Evolutionary conservation across 2,888 invertebrate species (phyloP), one percentile per base, ranked within the genome.

Genomic region (Caenorhabditis sp.): DNA sequence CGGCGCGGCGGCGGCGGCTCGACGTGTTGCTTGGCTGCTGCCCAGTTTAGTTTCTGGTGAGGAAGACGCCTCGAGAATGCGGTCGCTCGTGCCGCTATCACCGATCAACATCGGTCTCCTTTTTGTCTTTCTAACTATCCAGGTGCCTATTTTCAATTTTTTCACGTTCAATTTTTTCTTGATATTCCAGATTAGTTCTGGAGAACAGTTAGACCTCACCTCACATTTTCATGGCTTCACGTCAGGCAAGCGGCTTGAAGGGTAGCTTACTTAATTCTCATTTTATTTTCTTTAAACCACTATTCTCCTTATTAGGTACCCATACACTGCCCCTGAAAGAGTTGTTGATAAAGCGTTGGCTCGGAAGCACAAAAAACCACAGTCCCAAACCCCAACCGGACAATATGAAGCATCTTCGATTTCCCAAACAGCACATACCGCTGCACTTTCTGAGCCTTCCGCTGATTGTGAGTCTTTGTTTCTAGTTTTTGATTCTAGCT

Each of bases 271-370:
- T 71, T 83, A 22, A 35, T 67, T 56, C 56, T 67, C 28, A 11
- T 35, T n/a, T 15, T 13, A 8, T 15, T 13, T 44, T 56, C 20
- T n/a, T n/a, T n/a, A n/a, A n/a, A n/a, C n/a, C n/a, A n/a, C n/a
- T n/a, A n/a, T n/a, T n/a, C n/a, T n/a, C n/a, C n/a, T n/a, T n/a
- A n/a, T n/a, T 26, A 85, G 85, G 32, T 86, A 86, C 56, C 84
- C 86, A 4, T 86, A 77, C 56, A 86, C 86, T 5, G 86, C 86
- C 1, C 86, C 86, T 2, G 82, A 86, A 69, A 65, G 86, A 80
- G 83, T 86, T 15, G 71, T 84, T 47, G 86, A 86, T 13, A 80
- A 82, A n/a, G 78, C 72, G 9, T 22, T 78, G 20, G 50, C 69
- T 1, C 35, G 74, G 65, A 82, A 79, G 55, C 82, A 82, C 55